These are phyloP conservation scores for Macropus fuliginosus DNA, from an alignment of 2,797 vertebrate genomes.

Conservation along the genomic window DNA sequence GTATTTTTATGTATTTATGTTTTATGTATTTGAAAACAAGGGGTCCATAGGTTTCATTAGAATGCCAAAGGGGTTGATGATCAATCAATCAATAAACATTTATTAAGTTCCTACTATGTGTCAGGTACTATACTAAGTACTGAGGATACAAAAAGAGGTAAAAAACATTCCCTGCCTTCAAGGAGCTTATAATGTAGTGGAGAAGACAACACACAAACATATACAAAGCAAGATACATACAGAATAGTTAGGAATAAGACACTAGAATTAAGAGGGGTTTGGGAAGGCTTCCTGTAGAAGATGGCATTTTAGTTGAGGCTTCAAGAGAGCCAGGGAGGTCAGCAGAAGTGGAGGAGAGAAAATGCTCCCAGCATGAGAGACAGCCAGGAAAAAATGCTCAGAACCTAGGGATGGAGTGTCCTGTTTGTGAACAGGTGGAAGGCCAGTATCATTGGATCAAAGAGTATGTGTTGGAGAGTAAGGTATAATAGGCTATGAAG, in stretches of 20 bases:
- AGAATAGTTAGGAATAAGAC: background rate
- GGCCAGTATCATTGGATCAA: background rate
- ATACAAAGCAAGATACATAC: background rate
- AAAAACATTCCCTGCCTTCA: background rate
- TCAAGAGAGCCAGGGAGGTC: background rate
- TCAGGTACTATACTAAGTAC: background rate
- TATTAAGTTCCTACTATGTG: background rate
- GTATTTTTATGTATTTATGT: background rate
- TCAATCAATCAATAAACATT: background rate
- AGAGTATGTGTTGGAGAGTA: background rate
- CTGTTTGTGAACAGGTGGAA: background rate
- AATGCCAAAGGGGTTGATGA: background rate
- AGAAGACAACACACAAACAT: background rate
- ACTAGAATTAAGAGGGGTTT: background rate
- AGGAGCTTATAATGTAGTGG: background rate
- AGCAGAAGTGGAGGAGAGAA: background rate
- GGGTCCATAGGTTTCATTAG: background rate
- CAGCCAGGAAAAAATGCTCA: background rate
- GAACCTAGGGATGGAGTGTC: background rate
- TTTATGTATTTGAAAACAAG: background rate
- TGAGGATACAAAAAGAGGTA: background rate
- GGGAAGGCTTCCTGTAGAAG: background rate
- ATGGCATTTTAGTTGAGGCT: background rate
- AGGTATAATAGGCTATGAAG: background rate
- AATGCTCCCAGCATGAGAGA: background rate